Evolutionary conservation across 2,797 vertebrate genomes (phyloP).

Genomic region (Silurus lanzhouensis): DNA sequence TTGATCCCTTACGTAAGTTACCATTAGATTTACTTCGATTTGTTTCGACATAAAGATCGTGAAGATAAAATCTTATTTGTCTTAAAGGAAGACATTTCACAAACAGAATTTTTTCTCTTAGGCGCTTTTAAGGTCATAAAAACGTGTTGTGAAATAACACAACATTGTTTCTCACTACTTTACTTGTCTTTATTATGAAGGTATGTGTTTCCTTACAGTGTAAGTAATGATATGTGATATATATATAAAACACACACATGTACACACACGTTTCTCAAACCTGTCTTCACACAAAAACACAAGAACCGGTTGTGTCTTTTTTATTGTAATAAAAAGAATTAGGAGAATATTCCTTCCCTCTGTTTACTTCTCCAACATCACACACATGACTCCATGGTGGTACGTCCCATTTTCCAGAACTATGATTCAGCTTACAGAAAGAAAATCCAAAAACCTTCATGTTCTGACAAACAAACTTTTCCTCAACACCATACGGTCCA

Average conservation of each 20-base stretch:
- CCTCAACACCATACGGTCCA: too few relatives aligned
- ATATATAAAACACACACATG: too few relatives aligned
- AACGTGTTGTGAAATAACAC: neutral
- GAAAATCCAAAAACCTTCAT: too few relatives aligned
- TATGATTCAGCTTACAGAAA: too few relatives aligned
- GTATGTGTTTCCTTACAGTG: neutral
- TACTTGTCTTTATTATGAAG: neutral
- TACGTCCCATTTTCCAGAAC: too few relatives aligned
- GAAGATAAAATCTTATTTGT: too few relatives aligned
- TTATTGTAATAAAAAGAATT: neutral
- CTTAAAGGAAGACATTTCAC: neutral
- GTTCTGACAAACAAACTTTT: too few relatives aligned
- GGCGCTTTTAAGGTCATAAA: neutral
- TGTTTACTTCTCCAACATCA: too few relatives aligned
- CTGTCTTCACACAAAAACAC: neutral
- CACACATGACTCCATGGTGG: too few relatives aligned
- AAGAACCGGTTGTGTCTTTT: neutral
- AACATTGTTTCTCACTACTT: neutral
- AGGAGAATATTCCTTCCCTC: neutral
- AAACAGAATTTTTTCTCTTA: neutral
- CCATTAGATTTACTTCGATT: neutral
- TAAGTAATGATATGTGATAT: too few relatives aligned
- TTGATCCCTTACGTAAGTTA: neutral
- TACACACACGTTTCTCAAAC: neutral
- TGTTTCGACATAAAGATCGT: neutral